A percentile compares a stretch with the other conserved stretches of the same genome.
phyloP scores from a whole-genome alignment of 2,888 invertebrate genomes.

The Lepidocyrtinus sp. region DNA sequence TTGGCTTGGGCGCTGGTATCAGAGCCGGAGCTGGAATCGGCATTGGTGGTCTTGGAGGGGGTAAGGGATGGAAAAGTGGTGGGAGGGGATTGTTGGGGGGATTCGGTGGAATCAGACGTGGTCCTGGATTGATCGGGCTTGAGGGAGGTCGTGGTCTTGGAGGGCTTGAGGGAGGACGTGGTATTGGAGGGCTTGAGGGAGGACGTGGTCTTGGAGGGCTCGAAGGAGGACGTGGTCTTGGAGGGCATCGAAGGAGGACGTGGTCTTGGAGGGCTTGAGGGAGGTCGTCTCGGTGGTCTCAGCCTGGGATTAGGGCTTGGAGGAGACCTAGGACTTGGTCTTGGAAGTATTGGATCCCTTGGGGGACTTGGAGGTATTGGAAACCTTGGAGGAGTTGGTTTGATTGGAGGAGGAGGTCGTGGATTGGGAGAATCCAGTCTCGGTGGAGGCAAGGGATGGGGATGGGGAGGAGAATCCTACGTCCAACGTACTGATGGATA shows the following conservation, averaged over 20 bases:
- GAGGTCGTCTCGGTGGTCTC: not conserved
- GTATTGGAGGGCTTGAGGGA: not conserved
- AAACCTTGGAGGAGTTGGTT: not conserved
- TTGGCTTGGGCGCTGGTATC: conserved; percentile 22
- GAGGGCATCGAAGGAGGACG: not conserved
- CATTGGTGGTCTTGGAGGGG: conserved; percentile 13
- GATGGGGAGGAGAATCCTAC: conserved; percentile 25
- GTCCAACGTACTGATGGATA: conserved; percentile 2
- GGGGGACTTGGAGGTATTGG: not conserved
- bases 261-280: not conserved
- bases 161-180: not conserved
- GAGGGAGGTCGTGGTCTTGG: not conserved
- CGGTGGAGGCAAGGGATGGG: conserved; percentile 28
- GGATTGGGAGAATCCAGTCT: not conserved
- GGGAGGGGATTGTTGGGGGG: conserved; percentile 7
- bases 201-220: conserved; percentile 15
- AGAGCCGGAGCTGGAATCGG: conserved; percentile 23
- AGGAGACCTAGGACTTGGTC: conserved; percentile 3
- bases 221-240: conserved; percentile 14
- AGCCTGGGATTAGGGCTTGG: not conserved
- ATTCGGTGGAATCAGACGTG: not conserved
- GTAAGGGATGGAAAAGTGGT: too few relatives aligned
- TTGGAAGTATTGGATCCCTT: not conserved
- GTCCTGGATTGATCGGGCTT: not conserved
- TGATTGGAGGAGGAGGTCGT: not conserved